Conservation (phyloP, 2,797 vertebrate genomes). For the Leuciscus waleckii region DNA sequence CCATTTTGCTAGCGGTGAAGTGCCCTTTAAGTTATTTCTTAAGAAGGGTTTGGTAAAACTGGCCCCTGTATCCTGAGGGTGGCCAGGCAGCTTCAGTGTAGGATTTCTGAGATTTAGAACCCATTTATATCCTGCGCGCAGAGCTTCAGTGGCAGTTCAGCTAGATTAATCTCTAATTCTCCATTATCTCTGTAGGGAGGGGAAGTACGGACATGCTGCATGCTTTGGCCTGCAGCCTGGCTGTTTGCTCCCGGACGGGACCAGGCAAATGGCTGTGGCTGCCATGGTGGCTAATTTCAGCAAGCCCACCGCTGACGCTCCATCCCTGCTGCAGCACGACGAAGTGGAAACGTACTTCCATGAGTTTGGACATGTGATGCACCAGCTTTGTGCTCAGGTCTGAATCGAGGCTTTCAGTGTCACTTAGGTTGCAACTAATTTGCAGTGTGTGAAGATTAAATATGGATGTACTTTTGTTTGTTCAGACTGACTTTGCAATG, state of each 20-base stretch:
- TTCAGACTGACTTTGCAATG: constrained; percentile 93
- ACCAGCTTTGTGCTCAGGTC: constrained; percentile 96
- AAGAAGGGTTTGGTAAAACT: background rate
- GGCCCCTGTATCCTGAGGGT: background rate
- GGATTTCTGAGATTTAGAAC: background rate
- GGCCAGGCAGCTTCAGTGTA: no score
- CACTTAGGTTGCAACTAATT: background rate
- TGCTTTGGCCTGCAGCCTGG: constrained; percentile 97
- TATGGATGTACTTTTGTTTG: background rate
- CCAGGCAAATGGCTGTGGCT: constrained; percentile 89
- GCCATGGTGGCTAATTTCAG: constrained; percentile 99
- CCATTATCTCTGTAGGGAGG: constrained; percentile 76
- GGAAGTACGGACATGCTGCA: constrained; percentile 94
- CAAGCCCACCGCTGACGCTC: constrained; percentile 86
- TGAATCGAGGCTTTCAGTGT: constrained; percentile 3
- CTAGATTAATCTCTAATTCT: background rate
- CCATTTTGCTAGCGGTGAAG: background rate
- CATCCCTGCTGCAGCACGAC: constrained; percentile 93
- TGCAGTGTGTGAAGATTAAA: background rate
- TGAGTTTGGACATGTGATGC: constrained; percentile 98
- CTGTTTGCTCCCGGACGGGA: constrained; percentile 83
- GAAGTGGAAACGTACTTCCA: constrained; percentile 99
- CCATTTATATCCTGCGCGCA: background rate
- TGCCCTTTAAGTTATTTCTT: background rate
- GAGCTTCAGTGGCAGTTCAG: background rate